Base-by-base conservation (phyloP, 2,888 invertebrate species). In the Mystacides longicornis region DNA sequence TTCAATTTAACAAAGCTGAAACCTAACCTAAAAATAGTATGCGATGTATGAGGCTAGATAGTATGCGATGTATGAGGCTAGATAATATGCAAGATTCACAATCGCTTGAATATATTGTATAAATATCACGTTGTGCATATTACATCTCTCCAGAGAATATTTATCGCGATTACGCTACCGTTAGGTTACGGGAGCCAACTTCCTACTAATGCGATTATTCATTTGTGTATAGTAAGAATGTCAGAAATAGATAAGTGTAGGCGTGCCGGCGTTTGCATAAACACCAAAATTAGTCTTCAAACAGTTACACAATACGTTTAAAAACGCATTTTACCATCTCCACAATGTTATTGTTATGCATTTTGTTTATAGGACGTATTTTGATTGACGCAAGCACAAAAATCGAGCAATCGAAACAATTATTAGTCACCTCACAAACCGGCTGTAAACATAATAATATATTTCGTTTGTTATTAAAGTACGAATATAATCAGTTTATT, bases 201-300 rank as follows among this genome's bases (percentile, higher is more conserved):
- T 7, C 3, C 37, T n/a, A 37, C 37, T 37, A 14, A 37, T 37
- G n/a, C n/a, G 14, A 37, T 37, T 37, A 37, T 37, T 37, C 37
- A 37, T 37, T 37, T 37, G 37, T 37, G 14, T 37, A 37, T 14
- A n/a, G 37, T 37, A 37, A 4, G 16, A n/a, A 43, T 55, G 54
- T 51, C 54, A 49, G 31, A 57, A 57, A 57, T 57, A 57, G 57
- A 57, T 46, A 45, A 16, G 54, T 48, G 57, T 57, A 54, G 57
- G 57, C 51, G 57, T 57, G 54, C 51, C 49, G 46, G 57, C 57
- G 48, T 57, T 53, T 49, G 52, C 57, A 57, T 53, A 51, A 31
- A 31, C 22, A 49, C 54, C 47, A 37, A 50, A 54, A 54, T 51
- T 57, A 57, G 9, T 23, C 45, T 37, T 14, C 3, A 37, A 16